Percentiles rank a stretch among this genome's conserved stretches.
Evolutionary conservation across 2,888 invertebrate species (phyloP).

Genomic region (Cephus pygmeus): DNA sequence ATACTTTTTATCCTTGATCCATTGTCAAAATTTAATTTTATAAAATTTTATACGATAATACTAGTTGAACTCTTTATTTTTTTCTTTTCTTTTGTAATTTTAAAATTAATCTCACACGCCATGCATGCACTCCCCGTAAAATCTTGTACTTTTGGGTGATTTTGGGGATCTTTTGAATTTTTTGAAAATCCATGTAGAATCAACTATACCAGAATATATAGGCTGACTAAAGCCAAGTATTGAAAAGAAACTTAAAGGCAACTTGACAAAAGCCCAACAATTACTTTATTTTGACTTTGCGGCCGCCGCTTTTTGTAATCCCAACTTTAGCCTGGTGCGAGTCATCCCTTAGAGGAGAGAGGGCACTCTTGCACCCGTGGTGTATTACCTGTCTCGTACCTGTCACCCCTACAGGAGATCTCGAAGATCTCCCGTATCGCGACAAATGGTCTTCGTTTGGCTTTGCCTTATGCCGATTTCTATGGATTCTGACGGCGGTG

Average conservation of each 20-base stretch:
- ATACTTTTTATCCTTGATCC: neutral
- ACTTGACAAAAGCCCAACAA: conserved; percentile 49
- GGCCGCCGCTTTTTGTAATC: conserved; percentile 29
- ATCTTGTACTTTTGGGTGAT: conserved; percentile 11
- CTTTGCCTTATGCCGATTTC: conserved; percentile 56
- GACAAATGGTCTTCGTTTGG: conserved; percentile 51
- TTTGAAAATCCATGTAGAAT: conserved; percentile 43
- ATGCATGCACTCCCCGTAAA: too few relatives aligned
- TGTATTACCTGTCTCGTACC: conserved; percentile 43
- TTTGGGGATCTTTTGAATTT: conserved; percentile 29
- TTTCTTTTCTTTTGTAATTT: neutral
- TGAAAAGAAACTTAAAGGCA: neutral
- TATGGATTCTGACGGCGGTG: conserved; percentile 38
- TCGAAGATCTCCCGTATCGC: conserved; percentile 44
- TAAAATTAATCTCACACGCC: neutral
- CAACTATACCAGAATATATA: conserved; percentile 22
- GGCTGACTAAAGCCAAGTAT: conserved; percentile 5
- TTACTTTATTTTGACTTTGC: conserved; percentile 62
- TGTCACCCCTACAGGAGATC: conserved; percentile 41
- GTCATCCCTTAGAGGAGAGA: neutral
- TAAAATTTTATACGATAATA: neutral
- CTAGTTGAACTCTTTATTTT: neutral
- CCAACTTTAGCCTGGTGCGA: neutral
- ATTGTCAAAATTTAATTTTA: neutral
- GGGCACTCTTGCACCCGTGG: conserved; percentile 10